phyloP scores from a whole-genome alignment of 2,888 invertebrate species.

The Junonia oenone region DNA sequence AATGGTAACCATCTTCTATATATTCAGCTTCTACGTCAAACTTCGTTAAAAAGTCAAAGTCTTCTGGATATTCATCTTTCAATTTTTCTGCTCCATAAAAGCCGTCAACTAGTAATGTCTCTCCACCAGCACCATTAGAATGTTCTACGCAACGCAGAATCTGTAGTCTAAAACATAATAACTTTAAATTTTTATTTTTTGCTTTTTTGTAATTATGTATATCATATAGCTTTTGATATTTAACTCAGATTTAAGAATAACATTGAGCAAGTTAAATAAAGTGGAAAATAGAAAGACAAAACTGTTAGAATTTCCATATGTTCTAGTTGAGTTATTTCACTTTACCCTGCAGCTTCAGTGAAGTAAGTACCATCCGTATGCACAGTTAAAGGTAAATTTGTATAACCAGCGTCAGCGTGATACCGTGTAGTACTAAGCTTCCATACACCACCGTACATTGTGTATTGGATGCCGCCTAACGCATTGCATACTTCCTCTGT shows the following conservation, averaged over 20 bases:
- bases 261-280: too few relatives aligned
- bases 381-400: conserved; percentile 81
- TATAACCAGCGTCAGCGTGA: conserved; percentile 87
- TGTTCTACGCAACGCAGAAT: conserved; percentile 64
- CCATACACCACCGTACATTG: conserved; percentile 88
- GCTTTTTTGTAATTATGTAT: not conserved
- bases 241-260: too few relatives aligned
- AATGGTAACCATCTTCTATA: conserved; percentile 81
- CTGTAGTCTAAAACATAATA: conserved; percentile 58
- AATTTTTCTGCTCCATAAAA: conserved; percentile 82
- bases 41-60: conserved; percentile 79
- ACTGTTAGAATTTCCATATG: too few relatives aligned
- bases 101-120: conserved; percentile 87
- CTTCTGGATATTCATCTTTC: conserved; percentile 68
- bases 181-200: too few relatives aligned
- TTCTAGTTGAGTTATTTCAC: conserved; percentile 82
- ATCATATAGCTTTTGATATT: too few relatives aligned
- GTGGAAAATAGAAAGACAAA: too few relatives aligned
- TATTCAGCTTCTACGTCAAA: conserved; percentile 82
- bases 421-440: conserved; percentile 78
- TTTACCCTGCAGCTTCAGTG: too few relatives aligned
- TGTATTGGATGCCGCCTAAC: conserved; percentile 83
- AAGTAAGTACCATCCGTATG: conserved; percentile 90
- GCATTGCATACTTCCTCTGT: conserved; percentile 75
- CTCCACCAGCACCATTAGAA: too few relatives aligned